Conservation (phyloP, 2,888 invertebrate species). For the Yponomeuta plumbellus region DNA sequence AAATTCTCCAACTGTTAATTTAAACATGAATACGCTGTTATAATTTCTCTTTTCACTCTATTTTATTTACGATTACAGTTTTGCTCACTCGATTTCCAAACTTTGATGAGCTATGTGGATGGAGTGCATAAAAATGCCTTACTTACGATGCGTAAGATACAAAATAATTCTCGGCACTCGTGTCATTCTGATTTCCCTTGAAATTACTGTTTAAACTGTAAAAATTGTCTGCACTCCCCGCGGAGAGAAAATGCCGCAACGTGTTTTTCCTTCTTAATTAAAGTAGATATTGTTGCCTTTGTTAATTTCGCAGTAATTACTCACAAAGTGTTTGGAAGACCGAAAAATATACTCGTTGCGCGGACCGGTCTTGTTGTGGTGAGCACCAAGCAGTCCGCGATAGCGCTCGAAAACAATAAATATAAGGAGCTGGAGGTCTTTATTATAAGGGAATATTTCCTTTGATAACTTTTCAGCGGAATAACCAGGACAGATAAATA, state of each 20-base stretch:
- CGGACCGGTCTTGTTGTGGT: slow-evolving; percentile 24
- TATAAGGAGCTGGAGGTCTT: neutral
- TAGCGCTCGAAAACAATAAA: neutral
- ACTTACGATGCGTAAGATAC: neutral
- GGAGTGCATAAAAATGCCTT: no score
- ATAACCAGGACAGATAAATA: neutral
- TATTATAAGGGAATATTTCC: neutral
- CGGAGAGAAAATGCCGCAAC: neutral
- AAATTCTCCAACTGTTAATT: no score
- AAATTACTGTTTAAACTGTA: neutral
- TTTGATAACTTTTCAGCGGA: neutral
- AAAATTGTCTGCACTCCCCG: neutral
- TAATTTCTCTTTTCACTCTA: no score
- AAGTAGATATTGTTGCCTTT: slow-evolving; percentile 10
- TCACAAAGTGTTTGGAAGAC: slow-evolving; percentile 30
- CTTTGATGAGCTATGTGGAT: no score
- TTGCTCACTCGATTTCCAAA: no score
- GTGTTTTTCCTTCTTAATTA: slow-evolving; percentile 12
- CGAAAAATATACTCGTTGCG: slow-evolving; percentile 36
- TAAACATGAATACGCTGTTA: no score
- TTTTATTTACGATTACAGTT: no score
- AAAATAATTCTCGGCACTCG: neutral
- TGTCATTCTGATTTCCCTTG: neutral
- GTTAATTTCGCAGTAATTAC: slow-evolving; percentile 29
- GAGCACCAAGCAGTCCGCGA: neutral